Evolutionary conservation across 2,888 invertebrate species (phyloP).

Genomic region (Gandaritis pyraliata): DNA sequence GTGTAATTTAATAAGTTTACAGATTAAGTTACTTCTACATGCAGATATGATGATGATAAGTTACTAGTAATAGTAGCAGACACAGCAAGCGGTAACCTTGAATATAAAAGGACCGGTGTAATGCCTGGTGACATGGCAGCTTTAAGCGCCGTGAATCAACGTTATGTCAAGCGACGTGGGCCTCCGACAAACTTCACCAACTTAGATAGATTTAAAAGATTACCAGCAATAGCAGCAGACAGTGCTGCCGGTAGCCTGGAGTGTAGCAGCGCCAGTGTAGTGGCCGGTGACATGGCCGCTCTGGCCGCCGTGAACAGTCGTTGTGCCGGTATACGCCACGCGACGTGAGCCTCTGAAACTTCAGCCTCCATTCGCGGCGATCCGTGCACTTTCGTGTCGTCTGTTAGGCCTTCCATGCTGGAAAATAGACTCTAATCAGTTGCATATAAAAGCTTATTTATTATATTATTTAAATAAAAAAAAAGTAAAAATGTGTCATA

Average conservation of each 20-base stretch:
- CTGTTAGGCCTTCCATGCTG: constrained; percentile 86
- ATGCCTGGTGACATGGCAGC: no score
- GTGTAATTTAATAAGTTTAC: no score
- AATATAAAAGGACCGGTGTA: no score
- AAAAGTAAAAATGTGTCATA: neutral
- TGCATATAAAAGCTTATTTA: neutral
- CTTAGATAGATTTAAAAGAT: neutral
- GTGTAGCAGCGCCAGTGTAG: constrained; percentile 90
- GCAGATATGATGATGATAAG: no score
- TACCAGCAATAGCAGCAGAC: constrained; percentile 66
- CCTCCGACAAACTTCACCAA: no score
- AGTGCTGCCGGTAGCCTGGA: constrained; percentile 86
- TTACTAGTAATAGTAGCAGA: no score
- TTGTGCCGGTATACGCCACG: constrained; percentile 46
- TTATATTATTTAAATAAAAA: no score
- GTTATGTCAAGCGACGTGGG: no score
- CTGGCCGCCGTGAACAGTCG: constrained; percentile 89
- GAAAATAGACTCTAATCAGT: neutral
- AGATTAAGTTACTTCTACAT: no score
- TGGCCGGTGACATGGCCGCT: constrained; percentile 91
- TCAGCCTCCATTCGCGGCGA: constrained; percentile 32
- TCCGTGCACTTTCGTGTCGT: constrained; percentile 86
- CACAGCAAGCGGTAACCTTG: no score
- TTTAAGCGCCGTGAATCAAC: no score
- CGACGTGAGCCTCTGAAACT: constrained; percentile 23